Evolutionary conservation across 2,797 vertebrate genomes (phyloP).

Genomic region (Thripadectes ignobilis): DNA sequence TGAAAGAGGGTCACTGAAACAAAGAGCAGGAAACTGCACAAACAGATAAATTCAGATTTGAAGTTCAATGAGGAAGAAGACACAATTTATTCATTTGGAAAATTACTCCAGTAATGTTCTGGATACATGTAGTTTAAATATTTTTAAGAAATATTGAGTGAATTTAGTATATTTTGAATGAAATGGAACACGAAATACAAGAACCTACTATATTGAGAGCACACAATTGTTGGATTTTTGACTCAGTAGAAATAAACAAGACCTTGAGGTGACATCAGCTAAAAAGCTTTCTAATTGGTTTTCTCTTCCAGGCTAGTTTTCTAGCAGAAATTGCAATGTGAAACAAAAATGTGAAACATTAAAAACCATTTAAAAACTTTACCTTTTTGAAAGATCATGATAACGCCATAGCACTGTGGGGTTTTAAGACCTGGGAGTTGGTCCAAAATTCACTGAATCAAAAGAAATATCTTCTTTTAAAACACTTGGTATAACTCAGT

Average conservation of each 20-base stretch:
- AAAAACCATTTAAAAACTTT: neutral
- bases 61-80: conserved; percentile 73
- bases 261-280: neutral
- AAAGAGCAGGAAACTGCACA: conserved; percentile 74
- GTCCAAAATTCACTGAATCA: neutral
- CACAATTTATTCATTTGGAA: conserved; percentile 75
- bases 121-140: conserved; percentile 29
- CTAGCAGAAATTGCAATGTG: neutral
- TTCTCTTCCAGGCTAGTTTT: neutral
- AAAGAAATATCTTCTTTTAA: neutral
- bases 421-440: neutral
- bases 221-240: neutral
- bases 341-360: neutral
- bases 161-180: neutral
- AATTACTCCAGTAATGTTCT: conserved; percentile 61
- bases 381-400: neutral
- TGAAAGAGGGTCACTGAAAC: conserved; percentile 69
- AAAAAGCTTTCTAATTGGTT: neutral
- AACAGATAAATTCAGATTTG: conserved; percentile 74
- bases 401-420: neutral
- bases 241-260: neutral
- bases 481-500: neutral
- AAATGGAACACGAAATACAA: neutral
- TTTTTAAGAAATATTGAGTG: conserved; percentile 21
- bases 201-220: neutral